Percentiles rank a stretch among this genome's conserved stretches.
phyloP scores from a whole-genome alignment of 2,113 vertebrate species.

The Tachysurus vachellii region DNA sequence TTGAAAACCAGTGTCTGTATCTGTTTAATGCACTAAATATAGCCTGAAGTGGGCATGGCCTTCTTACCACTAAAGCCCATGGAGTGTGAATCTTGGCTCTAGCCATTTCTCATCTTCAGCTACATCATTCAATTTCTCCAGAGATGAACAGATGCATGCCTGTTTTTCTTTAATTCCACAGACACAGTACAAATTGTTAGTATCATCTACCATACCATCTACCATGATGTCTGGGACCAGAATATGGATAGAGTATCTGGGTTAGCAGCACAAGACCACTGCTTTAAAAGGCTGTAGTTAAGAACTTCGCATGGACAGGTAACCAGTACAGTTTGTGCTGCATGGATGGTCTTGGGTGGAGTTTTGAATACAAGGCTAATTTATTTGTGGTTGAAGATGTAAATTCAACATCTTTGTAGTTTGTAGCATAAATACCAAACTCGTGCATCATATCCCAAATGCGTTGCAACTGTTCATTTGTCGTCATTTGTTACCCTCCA shows the following conservation, averaged over 20 bases:
- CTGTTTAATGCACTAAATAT: background rate
- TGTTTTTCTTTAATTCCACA: background rate
- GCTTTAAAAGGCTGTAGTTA: background rate
- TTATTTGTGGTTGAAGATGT: background rate
- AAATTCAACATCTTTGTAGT: too few relatives aligned
- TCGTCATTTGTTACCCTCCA: slow-evolving; percentile 1
- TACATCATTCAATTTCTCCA: background rate
- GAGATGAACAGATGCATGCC: background rate
- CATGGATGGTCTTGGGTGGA: background rate
- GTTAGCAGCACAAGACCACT: background rate
- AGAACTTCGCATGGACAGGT: background rate
- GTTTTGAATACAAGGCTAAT: background rate
- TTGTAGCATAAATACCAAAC: background rate
- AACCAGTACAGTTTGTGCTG: background rate
- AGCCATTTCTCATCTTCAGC: background rate
- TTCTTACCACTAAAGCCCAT: background rate
- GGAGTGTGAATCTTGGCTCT: background rate
- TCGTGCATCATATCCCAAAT: background rate
- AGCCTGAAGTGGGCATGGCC: background rate
- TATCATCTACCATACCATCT: background rate
- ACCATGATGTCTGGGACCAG: background rate
- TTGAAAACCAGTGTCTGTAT: too few relatives aligned
- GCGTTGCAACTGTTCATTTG: slow-evolving; percentile 4
- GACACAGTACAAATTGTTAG: background rate
- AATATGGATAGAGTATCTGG: background rate